These are phyloP conservation scores for Heterochromis multidens DNA, from an alignment of 2,113 vertebrate genomes.

Conservation along the genomic window DNA sequence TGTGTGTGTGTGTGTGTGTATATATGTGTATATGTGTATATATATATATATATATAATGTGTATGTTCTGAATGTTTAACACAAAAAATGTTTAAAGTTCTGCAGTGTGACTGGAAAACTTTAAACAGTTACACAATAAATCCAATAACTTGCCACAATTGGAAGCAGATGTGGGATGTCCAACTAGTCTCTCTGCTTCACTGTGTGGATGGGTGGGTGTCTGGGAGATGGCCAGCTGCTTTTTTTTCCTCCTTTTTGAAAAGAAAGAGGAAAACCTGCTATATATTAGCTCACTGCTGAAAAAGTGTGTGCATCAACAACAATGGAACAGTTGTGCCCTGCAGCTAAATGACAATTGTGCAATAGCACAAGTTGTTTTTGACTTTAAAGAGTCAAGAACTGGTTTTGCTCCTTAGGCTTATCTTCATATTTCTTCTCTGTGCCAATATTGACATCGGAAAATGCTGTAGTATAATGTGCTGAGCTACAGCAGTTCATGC, in stretches of 20 bases:
- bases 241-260: neutral
- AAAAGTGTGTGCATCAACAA: slow-evolving; percentile 8
- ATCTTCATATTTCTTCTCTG: neutral
- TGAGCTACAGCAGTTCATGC: neutral
- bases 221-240: neutral
- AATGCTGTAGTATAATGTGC: neutral
- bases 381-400: neutral
- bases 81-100: neutral
- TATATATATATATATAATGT: neutral
- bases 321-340: slow-evolving; percentile 36
- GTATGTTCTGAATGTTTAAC: neutral
- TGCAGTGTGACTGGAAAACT: neutral
- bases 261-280: neutral
- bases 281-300: neutral
- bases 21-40: too few relatives aligned
- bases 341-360: slow-evolving; percentile 38
- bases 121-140: slow-evolving; percentile 24
- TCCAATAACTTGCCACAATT: slow-evolving; percentile 48
- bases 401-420: slow-evolving; percentile 11
- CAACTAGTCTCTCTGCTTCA: neutral
- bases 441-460: neutral
- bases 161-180: slow-evolving; percentile 56
- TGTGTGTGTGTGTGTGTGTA: too few relatives aligned
- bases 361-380: slow-evolving; percentile 32
- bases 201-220: neutral